Base-by-base conservation (phyloP, 2,797 vertebrate species). In the Acipenser oxyrinchus region DNA sequence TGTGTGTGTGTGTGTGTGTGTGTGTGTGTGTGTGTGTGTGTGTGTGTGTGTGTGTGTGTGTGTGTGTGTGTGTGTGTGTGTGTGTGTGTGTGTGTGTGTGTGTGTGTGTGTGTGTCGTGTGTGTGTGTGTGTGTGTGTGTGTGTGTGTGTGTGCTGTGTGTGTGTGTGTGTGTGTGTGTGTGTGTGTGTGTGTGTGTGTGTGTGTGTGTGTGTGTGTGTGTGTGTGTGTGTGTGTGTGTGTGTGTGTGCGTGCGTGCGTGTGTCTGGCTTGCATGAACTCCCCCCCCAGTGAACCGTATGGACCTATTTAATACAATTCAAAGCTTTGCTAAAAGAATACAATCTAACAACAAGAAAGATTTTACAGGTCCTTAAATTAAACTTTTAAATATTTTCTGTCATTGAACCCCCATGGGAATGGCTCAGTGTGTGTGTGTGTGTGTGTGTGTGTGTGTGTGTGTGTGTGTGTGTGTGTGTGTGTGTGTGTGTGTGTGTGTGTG, bases 121-220 rank as follows among this genome's bases (percentile, higher is more conserved):
- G 64, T 63, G 15, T 59, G 23, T 49, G 51, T 51, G 66, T 51
- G 64, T 57, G 49, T 12, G 57, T 18, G 69, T 72, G 71, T 73
- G 69, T 64, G 69, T 73, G 72, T 78, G 69, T 13, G 51, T 77
- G 77, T 79, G 64, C n/a, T n/a, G 75, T 75, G 74, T 77, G 71
- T 69, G 66, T 75, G 66, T 37, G 68, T 67, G 68, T 72, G 69
- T 75, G 69, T 80, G 77, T 68, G 63, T 78, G 75, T 61, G 63
- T 60, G 55, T 60, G 71, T 60, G 23, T 72, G 67, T 74, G 52
- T 11, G 51, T 67, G 18, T 10, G 23, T 13, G 50, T 58, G 9
- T 65, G 59, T 60, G 66, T 67, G 65, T 66, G 63, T 63, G 69
- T 68, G 70, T 77, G 51, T 68, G 69, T 74, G 67, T 66, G 52